Evolutionary conservation across 2,797 vertebrate genomes (phyloP), one percentile per base, ranked within the genome.

Genomic region (Chaetophractus vellerosus): DNA sequence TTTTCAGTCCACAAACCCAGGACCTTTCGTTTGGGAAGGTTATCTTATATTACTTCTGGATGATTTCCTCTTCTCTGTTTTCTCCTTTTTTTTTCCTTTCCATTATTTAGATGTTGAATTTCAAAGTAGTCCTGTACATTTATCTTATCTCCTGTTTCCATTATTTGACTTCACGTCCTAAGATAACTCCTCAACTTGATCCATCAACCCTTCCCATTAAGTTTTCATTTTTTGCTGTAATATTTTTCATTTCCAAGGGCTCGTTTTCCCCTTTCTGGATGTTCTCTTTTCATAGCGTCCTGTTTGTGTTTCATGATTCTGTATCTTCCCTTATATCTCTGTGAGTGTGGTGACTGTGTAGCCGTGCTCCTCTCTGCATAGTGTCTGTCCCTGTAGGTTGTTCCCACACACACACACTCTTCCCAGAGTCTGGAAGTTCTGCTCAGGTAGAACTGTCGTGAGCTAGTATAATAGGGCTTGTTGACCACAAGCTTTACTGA

Each of bases 191-290:
- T 74, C 79, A 78, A 45, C 45, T 45, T 45, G 45, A 45, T 45
- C 45, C 45, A 6, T 45, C 8, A 45, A 9, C 9, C 50, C 50
- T 52, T 52, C 12, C 50, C 50, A 16, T 52, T 16, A 52, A 52
- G 14, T 52, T 31, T n/a, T 24, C 16, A 16, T 2, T 31, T 31
- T n/a, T 21, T 33, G n/a, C 12, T 36, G 0, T 28, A 1, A 36
- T 9, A 55, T 5, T 57, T 88, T 61, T 82, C 41, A 76, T 50
- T 78, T 71, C 19, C 19, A 38, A 18, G 38, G 19, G 45, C 24
- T 63, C 0, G 2, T 63, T 16, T 87, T 50, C 10, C 33, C 15
- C 38, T 2, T 57, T 45, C 24, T 23, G 14, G 0, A 1, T 8
- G 0, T 28, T 41, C 50, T 41, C 68, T 52, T 31, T 21, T 21